Percentiles rank a stretch among this genome's conserved stretches.
These are phyloP conservation scores for Platycheirus albimanus DNA, from an alignment of 2,888 invertebrate genomes.

Conservation along the genomic window DNA sequence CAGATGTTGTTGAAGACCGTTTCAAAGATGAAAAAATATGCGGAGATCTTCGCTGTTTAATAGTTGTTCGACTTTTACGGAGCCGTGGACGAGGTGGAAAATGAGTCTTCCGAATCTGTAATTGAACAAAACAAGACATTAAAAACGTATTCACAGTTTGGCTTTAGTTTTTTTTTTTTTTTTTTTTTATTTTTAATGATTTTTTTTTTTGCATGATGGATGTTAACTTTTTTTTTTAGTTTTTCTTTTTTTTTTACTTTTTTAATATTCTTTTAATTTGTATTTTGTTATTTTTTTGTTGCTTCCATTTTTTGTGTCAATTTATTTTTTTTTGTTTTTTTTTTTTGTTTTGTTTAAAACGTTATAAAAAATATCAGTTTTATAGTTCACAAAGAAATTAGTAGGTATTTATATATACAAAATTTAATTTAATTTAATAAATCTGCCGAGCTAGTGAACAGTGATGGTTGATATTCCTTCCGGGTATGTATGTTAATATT, in stretches of 20 bases:
- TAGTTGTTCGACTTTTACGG: slow-evolving; percentile 74
- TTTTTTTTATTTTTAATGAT: slow-evolving; percentile 25
- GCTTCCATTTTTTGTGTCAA: not conserved
- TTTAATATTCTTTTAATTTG: slow-evolving; percentile 23
- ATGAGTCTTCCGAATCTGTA: slow-evolving; percentile 86
- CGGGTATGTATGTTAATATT: slow-evolving; percentile 23
- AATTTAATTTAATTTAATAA: not conserved
- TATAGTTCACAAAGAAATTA: slow-evolving; percentile 10
- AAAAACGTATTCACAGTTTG: slow-evolving; percentile 32
- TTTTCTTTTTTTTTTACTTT: slow-evolving; percentile 19
- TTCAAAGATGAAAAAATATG: not conserved
- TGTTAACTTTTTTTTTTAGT: too few species aligned
- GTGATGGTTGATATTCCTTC: slow-evolving; percentile 20
- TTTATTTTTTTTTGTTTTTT: not conserved
- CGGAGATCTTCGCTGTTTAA: slow-evolving; percentile 21
- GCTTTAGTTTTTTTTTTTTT: slow-evolving; percentile 21
- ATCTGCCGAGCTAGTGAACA: not conserved
- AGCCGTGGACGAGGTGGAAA: slow-evolving; percentile 87
- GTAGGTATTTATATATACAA: too few species aligned
- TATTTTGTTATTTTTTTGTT: not conserved
- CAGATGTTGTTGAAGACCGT: slow-evolving; percentile 30
- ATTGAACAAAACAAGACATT: slow-evolving; percentile 57
- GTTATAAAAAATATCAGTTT: slow-evolving; percentile 38
- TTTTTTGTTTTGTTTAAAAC: slow-evolving; percentile 24
- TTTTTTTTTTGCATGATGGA: not conserved